Base-by-base conservation (phyloP, 2,888 invertebrate genomes). In the Tryphoninae sp. region DNA sequence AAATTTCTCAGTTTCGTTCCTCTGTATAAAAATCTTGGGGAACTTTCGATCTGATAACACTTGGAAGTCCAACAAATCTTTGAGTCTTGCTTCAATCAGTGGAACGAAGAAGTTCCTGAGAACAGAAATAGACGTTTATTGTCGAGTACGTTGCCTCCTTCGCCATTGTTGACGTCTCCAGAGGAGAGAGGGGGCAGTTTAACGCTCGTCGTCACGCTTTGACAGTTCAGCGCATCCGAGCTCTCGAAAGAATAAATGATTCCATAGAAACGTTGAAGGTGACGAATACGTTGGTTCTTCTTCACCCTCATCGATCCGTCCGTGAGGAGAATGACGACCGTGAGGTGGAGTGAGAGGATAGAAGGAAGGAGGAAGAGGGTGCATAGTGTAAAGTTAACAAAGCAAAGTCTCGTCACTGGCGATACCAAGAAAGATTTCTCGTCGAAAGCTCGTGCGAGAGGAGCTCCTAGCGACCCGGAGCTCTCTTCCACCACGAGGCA, bases 361-460 rank as follows among this genome's bases (percentile, higher is more conserved):
- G 59, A 45, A 58, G 68, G 40, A 33, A 79, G 67, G 76, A 79
- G 67, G 76, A 19, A 33, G 4, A 33, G 33, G 33, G 33, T 33
- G 33, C 58, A 62, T 19, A 58, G 79, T 77, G 73, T 77, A 79
- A 79, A 76, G 76, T 82, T 76, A 77, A 82, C 82, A 79, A 82
- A 82, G 79, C 79, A 73, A 79, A 76, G 79, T 69, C 72, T 82
- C 81, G 62, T 67, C 75, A 78, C 74, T 40, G 75, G 72, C 55
- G 75, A 82, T 45, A 68, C 78, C 72, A 58, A 79, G 78, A 55
- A 69, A 76, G 75, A 82, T 78, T 82, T 76, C 81, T 65, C 45
- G 13, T 45, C 7, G 55, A 59, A 62, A 73, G 67, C 42, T 72
- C 53, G 62, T 33, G 33, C 33, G 1, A 33, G 55, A 79, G 79